Evolutionary conservation across 2,888 invertebrate genomes (phyloP), one percentile per base, ranked within the genome.

Genomic region (Anorthoa munda): DNA sequence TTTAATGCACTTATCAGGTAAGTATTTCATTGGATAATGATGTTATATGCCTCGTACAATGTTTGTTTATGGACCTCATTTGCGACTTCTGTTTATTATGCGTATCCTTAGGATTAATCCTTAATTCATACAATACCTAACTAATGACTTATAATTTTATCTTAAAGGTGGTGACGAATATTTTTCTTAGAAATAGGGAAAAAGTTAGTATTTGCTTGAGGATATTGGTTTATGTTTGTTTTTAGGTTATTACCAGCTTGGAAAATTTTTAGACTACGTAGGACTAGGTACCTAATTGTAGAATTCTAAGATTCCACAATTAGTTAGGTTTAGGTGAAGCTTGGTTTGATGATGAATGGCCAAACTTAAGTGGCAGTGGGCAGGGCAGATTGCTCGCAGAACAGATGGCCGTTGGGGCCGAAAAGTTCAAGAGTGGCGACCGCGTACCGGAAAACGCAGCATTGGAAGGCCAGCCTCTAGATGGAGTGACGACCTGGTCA

Each of bases 1-100:
- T 84, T 87, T 90, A 91, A 92, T 92, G 91, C 89, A 89, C 85
- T 82, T 90, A 88, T 88, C 89, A 75, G 84, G 81, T 79, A 80
- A 50, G 67, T 86, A 82, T 83, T 82, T 84, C 77, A 86, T 86
- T 83, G 79, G 86, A 83, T 88, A 88, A 89, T 87, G 85, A 86
- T 83, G 82, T 85, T 85, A 79, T 64, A 78, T 79, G 77, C 77
- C 61, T 79, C 59, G 75, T 67, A 66, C 72, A 72, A 74, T 72
- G 75, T 81, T 79, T 86, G 64, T 86, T 81, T 72, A 73, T 67
- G 2, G 5, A 60, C 65, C 65, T 82, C 82, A 85, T 82, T 84
- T 81, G 72, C 85, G 72, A 86, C 79, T 86, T 82, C 87, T 88
- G 89, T 79, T 86, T 81, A 65, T 18, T 71, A 61, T 70, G 50